Evolutionary conservation across 2,113 vertebrate genomes (phyloP).

Genomic region (Corythornis vintsioides): DNA sequence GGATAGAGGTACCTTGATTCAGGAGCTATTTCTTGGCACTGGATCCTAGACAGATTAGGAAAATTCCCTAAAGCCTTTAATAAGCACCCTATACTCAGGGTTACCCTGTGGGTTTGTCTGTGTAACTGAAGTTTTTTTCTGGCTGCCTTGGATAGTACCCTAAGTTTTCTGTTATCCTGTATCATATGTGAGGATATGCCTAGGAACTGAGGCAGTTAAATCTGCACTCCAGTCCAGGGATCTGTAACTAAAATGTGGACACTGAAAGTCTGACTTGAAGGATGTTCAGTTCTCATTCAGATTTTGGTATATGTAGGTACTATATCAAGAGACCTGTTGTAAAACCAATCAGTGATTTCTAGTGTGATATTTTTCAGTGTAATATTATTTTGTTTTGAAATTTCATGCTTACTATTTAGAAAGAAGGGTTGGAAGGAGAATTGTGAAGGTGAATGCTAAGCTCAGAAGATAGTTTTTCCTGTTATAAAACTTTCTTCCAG

Average conservation of each 20-base stretch:
- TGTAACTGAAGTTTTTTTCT: not conserved
- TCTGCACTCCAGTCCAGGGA: not conserved
- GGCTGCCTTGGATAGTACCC: not conserved
- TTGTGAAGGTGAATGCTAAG: not conserved
- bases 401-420: rapidly evolving
- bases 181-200: not conserved
- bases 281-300: not conserved
- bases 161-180: not conserved
- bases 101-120: not conserved
- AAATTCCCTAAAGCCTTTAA: not conserved
- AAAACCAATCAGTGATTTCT: not conserved
- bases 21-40: not conserved
- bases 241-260: not conserved
- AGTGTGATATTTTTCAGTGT: not conserved
- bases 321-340: not conserved
- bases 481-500: not conserved
- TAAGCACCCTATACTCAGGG: not conserved
- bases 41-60: not conserved
- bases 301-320: not conserved
- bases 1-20: not conserved
- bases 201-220: not conserved
- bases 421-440: not conserved
- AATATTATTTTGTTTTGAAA: not conserved
- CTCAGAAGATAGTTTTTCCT: not conserved
- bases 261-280: not conserved